Base-by-base conservation (phyloP, 2,113 vertebrate genomes). In the Mirounga angustirostris region DNA sequence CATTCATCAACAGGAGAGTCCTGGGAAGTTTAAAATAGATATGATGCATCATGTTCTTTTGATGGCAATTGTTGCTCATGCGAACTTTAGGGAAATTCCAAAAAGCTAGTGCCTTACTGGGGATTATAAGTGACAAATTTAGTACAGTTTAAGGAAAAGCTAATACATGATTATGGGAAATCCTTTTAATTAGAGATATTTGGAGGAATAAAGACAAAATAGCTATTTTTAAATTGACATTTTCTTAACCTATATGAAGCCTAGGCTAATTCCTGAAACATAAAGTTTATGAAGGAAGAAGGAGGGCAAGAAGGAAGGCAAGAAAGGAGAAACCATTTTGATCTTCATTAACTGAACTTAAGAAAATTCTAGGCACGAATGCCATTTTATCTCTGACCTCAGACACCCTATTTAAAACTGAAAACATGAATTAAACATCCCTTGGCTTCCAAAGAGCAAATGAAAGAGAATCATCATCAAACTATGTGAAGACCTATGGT, bases 171-270 rank as follows among this genome's bases (percentile, higher is more conserved):
- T 81, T 83, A 33, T 58, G 36, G 89, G 59, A 76, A 88, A 86
- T 10, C 1, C 43, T 97, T 95, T 96, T 69, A 81, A 71, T 67
- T 94, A 21, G n/a, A 94, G 76, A 54, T 93, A 9, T 79, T 89
- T 96, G 19, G 19, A 87, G 33, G 4, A 88, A 43, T 89, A 73
- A 93, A 82, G 30, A 91, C 89, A 95, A 18, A 33, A 59, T 33
- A 96, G 40, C 16, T 94, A 78, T 58, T 80, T 94, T 36, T 33
- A 93, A 82, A 82, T 28, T 67, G 28, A 43, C 6, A 54, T 67
- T 92, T 50, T 76, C n/a, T 91, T 87, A 80, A 79, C 26, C 21
- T 85, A 33, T 74, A n/a, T 76, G 58, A 96, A 33, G 2, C 15
- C 5, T 21, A 61, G 33, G 4, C 11, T 2, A 92, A 50, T 71